These are phyloP conservation scores for Gymnoscelis rufifasciata DNA, from an alignment of 2,888 invertebrate genomes.

Conservation along the genomic window DNA sequence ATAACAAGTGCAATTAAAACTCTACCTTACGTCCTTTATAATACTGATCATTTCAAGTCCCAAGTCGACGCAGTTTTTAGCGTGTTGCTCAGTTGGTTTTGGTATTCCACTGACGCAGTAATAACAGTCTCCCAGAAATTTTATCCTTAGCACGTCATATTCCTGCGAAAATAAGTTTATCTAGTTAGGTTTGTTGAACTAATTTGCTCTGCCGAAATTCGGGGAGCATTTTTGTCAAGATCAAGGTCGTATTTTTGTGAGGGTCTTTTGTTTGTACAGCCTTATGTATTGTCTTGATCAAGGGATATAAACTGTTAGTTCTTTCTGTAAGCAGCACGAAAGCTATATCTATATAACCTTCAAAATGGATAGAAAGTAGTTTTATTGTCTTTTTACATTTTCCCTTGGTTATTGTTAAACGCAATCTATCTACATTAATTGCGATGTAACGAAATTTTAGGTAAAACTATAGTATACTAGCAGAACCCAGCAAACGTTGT, in stretches of 20 bases:
- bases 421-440: too few relatives aligned
- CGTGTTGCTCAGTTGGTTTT: conserved; percentile 86
- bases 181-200: conserved; percentile 10
- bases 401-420: too few relatives aligned
- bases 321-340: too few relatives aligned
- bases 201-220: conserved; percentile 5
- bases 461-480: too few relatives aligned
- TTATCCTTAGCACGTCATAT: conserved; percentile 89
- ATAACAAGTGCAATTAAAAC: background rate
- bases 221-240: background rate
- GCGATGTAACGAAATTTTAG: too few relatives aligned
- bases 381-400: too few relatives aligned
- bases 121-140: conserved; percentile 96
- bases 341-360: too few relatives aligned
- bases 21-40: conserved; percentile 87
- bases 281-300: background rate
- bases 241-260: background rate
- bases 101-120: conserved; percentile 95
- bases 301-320: background rate
- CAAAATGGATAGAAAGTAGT: too few relatives aligned
- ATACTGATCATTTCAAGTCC: conserved; percentile 96
- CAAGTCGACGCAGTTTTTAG: conserved; percentile 92
- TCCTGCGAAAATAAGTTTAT: conserved; percentile 61
- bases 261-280: background rate
- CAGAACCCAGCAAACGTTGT: too few relatives aligned